Percentiles rank a stretch among this genome's conserved stretches.
Conservation (phyloP, 1,140 invertebrate genomes). For the Drosophila lowei region DNA sequence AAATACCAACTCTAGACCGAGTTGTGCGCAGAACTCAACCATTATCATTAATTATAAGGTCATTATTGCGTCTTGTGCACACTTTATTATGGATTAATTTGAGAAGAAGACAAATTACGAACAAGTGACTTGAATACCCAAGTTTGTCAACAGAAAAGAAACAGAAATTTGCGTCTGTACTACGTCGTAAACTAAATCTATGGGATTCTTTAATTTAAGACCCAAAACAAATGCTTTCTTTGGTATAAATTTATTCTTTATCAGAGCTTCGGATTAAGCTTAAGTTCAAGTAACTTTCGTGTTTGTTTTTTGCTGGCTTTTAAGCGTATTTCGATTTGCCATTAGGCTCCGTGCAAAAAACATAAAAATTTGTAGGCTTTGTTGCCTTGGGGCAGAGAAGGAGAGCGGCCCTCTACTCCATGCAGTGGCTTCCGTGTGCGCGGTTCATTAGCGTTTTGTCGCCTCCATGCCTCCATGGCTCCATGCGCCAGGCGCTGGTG, state of each 20-base stretch:
- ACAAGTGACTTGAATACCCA: not conserved
- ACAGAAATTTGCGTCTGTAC: too few species aligned
- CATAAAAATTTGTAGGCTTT: slow-evolving; percentile 49
- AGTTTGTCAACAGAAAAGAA: too few species aligned
- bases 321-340: slow-evolving; percentile 57
- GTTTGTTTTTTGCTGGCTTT: slow-evolving; percentile 13
- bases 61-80: slow-evolving; percentile 25
- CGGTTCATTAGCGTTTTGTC: slow-evolving; percentile 75
- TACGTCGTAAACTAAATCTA: too few species aligned
- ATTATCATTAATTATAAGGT: slow-evolving; percentile 46
- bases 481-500: slow-evolving; percentile 47
- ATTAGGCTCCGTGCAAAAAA: slow-evolving; percentile 36
- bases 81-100: slow-evolving; percentile 27
- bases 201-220: too few species aligned
- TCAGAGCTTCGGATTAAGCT: slow-evolving; percentile 1
- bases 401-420: slow-evolving; percentile 5
- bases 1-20: slow-evolving; percentile 1
- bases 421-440: slow-evolving; percentile 57
- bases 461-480: slow-evolving; percentile 38
- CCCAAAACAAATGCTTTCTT: too few species aligned
- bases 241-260: too few species aligned
- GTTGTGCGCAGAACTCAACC: slow-evolving; percentile 3
- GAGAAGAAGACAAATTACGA: slow-evolving; percentile 5
- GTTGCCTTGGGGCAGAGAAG: slow-evolving; percentile 20
- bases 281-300: slow-evolving; percentile 7